Conservation (phyloP, 2,797 vertebrate genomes). For the Trichosurus vulpecula region DNA sequence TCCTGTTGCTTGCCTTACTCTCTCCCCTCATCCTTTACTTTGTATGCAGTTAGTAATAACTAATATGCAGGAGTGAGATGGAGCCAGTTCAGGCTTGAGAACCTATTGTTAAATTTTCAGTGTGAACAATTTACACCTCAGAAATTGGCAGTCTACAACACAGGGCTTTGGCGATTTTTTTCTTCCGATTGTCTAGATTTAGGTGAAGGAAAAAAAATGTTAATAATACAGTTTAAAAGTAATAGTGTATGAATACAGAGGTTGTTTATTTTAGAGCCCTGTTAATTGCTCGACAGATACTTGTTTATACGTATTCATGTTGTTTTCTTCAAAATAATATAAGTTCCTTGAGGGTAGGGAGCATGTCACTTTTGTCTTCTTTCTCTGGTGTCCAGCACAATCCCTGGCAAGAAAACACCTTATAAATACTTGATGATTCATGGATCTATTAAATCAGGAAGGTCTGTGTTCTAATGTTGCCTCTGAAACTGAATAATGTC, state of each 20-base stretch:
- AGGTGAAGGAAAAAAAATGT: background rate
- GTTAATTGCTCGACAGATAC: background rate
- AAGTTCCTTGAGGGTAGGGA: background rate
- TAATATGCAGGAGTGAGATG: background rate
- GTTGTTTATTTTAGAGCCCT: background rate
- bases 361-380: background rate
- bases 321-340: background rate
- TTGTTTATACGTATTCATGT: background rate
- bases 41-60: background rate
- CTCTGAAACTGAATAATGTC: background rate
- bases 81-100: background rate
- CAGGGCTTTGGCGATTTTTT: background rate
- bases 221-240: background rate
- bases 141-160: background rate
- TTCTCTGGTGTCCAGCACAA: background rate
- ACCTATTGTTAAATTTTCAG: background rate
- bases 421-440: background rate
- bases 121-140: background rate
- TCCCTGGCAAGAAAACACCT: background rate
- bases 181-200: background rate
- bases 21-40: background rate
- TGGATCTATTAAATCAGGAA: background rate
- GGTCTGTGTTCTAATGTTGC: background rate
- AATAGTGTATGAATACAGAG: background rate
- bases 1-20: background rate